A percentile compares a stretch with the other conserved stretches of the same genome.
These are phyloP conservation scores for Penaeus monodon DNA, from an alignment of 2,888 invertebrate genomes.

Conservation along the genomic window DNA sequence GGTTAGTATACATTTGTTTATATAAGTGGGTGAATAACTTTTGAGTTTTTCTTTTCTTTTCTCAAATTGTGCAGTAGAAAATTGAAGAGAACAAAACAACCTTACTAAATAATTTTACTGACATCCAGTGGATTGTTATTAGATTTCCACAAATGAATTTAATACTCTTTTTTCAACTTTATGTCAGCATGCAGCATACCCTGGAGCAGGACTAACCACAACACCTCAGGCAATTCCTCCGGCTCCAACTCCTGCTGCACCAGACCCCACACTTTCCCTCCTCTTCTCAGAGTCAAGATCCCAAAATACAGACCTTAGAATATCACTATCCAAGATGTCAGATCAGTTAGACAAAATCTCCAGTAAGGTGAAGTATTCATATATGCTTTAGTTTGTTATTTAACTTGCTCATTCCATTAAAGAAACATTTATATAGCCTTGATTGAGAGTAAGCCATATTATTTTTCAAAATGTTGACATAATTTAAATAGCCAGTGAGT, in stretches of 20 bases:
- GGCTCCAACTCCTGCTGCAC: not conserved
- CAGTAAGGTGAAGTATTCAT: constrained; percentile 21
- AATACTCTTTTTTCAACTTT: not conserved
- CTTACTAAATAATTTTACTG: too few species aligned
- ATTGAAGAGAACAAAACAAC: too few species aligned
- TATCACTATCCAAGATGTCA: constrained; percentile 42
- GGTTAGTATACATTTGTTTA: constrained; percentile 9
- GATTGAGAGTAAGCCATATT: too few species aligned
- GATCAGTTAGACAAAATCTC: constrained; percentile 42
- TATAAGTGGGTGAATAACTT: too few species aligned
- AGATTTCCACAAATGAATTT: not conserved
- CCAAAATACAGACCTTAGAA: constrained; percentile 48
- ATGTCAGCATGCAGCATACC: constrained; percentile 23
- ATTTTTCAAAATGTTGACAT: too few species aligned
- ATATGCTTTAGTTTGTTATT: not conserved
- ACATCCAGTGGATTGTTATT: too few species aligned
- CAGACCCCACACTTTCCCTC: constrained; percentile 44
- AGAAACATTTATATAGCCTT: too few species aligned
- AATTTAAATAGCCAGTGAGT: too few species aligned
- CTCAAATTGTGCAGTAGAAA: too few species aligned
- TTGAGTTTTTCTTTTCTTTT: too few species aligned
- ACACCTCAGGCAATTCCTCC: not conserved
- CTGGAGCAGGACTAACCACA: not conserved
- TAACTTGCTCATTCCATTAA: too few species aligned
- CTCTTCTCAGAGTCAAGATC: constrained; percentile 42